phyloP scores from a whole-genome alignment of 2,888 invertebrate species.

The Mythimna lalbum region DNA sequence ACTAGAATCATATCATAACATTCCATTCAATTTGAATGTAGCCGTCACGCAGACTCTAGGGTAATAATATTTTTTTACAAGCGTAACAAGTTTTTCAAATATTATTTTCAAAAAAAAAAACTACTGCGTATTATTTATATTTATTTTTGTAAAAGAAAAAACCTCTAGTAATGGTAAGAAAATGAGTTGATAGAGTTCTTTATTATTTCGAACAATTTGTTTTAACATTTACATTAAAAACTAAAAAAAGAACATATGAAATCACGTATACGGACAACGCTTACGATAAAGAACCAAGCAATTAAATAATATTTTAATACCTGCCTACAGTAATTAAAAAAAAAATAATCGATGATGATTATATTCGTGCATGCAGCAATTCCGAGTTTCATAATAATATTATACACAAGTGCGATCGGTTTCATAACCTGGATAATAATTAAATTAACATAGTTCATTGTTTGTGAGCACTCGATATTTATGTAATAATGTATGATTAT shows the following conservation, averaged over 20 bases:
- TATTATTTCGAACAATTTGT: not conserved
- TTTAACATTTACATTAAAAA: not conserved
- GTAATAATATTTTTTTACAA: not conserved
- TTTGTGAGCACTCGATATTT: constrained; percentile 11
- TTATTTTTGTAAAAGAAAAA: not conserved
- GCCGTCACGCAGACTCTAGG: not conserved
- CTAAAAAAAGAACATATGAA: not conserved
- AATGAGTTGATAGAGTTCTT: not conserved
- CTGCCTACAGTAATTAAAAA: constrained; percentile 9
- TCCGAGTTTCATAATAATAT: constrained; percentile 37
- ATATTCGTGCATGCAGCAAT: constrained; percentile 28
- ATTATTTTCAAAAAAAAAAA: constrained; percentile 3
- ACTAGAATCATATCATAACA: not conserved
- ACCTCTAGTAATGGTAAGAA: not conserved
- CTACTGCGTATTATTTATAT: not conserved
- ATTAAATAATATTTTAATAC: constrained; percentile 5
- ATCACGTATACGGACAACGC: not conserved
- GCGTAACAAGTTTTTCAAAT: not conserved
- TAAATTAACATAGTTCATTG: constrained; percentile 38
- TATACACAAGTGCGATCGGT: constrained; percentile 18
- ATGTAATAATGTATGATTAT: constrained; percentile 38
- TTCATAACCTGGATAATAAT: constrained; percentile 37
- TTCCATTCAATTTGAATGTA: not conserved
- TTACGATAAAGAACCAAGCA: not conserved
- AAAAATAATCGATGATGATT: constrained; percentile 29